Evolutionary conservation across 1,140 invertebrate genomes (phyloP), one percentile per base, ranked within the genome.

Genomic region (Cydia splendana): DNA sequence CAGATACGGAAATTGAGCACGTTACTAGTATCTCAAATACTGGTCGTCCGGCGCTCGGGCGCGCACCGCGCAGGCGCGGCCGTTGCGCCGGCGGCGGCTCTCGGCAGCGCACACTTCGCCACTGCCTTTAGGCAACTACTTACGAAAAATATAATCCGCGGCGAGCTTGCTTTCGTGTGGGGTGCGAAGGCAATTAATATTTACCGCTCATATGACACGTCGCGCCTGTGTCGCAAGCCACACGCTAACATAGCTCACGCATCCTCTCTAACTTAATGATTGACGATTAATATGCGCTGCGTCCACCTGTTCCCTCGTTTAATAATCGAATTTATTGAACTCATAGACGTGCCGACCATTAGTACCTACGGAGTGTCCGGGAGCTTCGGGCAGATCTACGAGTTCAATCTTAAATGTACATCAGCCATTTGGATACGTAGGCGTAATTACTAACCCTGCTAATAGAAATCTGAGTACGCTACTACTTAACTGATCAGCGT

Each of bases 1-100:
- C 85, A 91, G 83, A 90, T 85, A 93, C 84, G 86, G 89, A 88
- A 87, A 92, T 93, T 93, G 91, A 93, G 91, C 91, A 93, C 83
- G 86, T 86, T 87, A 85, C 78, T 78, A 85, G 83, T 89, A 87
- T 88, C 85, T 81, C 84, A 88, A 89, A 89, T 87, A 91, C 85
- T 88, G 89, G 83, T 84, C 82, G 34, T 71, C 4, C 15, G 30
- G 82, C 80, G 75, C 75, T 53, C 76, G 24, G 38, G 30, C 74
- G 77, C 78, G 42, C 30, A 30, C 30, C 2, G 30, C 30, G 65
- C 76, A 38, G 38, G 30, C 74, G 77, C 78, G 42, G 76, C 75
- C 24, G 73, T 62, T 74, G 76, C 78, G 75, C 80, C 78, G 77
- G 79, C 75, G 80, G 82, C 81, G 82, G 45, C 45, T 4, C 45